A percentile compares a stretch with the other conserved stretches of the same genome.
Conservation (phyloP, 2,797 vertebrate genomes). For the Melanotaenia trifasciata region DNA sequence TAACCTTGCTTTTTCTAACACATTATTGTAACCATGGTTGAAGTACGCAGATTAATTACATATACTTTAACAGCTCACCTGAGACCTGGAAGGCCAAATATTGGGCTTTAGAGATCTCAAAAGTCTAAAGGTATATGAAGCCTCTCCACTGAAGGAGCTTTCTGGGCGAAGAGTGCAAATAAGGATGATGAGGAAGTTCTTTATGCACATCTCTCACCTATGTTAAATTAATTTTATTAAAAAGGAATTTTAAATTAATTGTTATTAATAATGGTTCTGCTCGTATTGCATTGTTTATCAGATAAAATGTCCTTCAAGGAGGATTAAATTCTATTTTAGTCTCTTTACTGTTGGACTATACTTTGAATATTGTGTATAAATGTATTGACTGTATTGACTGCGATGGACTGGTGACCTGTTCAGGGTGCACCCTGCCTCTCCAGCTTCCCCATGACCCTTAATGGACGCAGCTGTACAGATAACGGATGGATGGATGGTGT, state of each 20-base stretch:
- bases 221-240: neutral
- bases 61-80: too few species aligned
- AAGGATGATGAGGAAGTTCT: neutral
- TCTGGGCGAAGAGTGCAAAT: neutral
- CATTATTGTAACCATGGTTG: too few species aligned
- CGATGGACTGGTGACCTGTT: too few species aligned
- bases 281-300: neutral
- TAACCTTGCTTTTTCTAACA: neutral
- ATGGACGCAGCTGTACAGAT: too few species aligned
- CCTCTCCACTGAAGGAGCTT: neutral
- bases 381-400: too few species aligned
- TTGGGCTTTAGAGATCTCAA: too few species aligned
- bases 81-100: too few species aligned
- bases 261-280: conserved; percentile 7
- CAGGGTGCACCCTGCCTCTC: too few species aligned
- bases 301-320: neutral
- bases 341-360: neutral
- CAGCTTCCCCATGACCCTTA: too few species aligned
- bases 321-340: conserved; percentile 6
- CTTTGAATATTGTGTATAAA: neutral
- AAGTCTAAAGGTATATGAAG: too few species aligned
- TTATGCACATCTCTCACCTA: neutral
- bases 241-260: neutral
- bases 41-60: neutral
- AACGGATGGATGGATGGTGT: neutral